A percentile compares a stretch with the other conserved stretches of the same genome.
These are phyloP conservation scores for Perithous albicinctus DNA, from an alignment of 2,888 invertebrate genomes.

Conservation along the genomic window DNA sequence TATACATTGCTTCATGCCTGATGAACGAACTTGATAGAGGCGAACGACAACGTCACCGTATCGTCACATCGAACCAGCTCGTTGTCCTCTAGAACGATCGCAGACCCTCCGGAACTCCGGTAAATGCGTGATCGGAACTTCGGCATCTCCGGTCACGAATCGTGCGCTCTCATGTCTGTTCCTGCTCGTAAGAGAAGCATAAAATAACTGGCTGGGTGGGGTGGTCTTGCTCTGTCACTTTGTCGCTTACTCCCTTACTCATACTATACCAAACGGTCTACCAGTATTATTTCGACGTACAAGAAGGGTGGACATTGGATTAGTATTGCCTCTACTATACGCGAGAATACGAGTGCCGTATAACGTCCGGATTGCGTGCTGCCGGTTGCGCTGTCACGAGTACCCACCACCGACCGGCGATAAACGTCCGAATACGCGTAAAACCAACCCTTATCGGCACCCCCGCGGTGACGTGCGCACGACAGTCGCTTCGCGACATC, in stretches of 20 bases:
- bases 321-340: conserved; percentile 68
- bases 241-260: conserved; percentile 63
- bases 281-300: conserved; percentile 42
- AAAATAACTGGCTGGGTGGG: conserved; percentile 8
- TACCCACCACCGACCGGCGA: conserved; percentile 66
- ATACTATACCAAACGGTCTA: conserved; percentile 50
- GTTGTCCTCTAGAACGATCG: not conserved
- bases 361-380: conserved; percentile 76
- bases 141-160: conserved; percentile 32
- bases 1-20: conserved; percentile 14
- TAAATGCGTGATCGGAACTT: conserved; percentile 30
- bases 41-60: conserved; percentile 18
- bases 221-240: conserved; percentile 52
- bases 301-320: conserved; percentile 61
- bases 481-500: conserved; percentile 40
- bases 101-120: conserved; percentile 20
- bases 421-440: conserved; percentile 78
- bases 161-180: not conserved
- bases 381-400: conserved; percentile 63
- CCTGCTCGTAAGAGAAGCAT: not conserved
- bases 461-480: conserved; percentile 13
- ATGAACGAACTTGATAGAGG: conserved; percentile 60
- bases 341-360: conserved; percentile 70
- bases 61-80: conserved; percentile 12
- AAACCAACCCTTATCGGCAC: conserved; percentile 71